Evolutionary conservation across 2,797 vertebrate species (phyloP), one percentile per base, ranked within the genome.

Genomic region (Lithobates sylvaticus): DNA sequence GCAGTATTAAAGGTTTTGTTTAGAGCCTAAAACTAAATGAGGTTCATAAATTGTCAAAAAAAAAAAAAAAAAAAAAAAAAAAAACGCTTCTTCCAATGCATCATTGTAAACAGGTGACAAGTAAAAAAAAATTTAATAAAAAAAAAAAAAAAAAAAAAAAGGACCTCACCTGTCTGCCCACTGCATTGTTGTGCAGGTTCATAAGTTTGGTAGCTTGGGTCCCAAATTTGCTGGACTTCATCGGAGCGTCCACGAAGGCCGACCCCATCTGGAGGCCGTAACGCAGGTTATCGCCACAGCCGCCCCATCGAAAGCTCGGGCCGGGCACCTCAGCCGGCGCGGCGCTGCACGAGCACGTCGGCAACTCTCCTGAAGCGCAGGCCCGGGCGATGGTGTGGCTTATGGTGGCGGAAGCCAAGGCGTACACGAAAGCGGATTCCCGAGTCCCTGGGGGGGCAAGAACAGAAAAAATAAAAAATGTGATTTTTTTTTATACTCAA

Each of bases 201-300:
- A 94, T 85, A 10, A 95, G 91, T 27, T 86, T 83, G 13, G 92
- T 90, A 0, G 90, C 92, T 15, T 86, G 91, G 0, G 89, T 68
- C 5, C 85, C 89, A 32, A 70, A 75, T 71, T 84, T 88, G 79
- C 90, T 89, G 88, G 92, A 91, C 72, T 92, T 93, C 67, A 92
- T 87, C 0, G 93, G 78, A 0, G 94, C 90, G n/a, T 95, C 94
- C 2, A 93, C 92, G 83, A 95, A 94, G n/a, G 94, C 93, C 0
- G 94, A 89, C 0, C 95, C 94, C 10, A 95, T 93, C 87, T 94
- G 94, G 76, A 96, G 93, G 15, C 95, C 95, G 2, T 94, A 94
- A 78, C 64, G 88, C 2, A 95, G 88, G 86, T 96, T 95, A 89
- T 95, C 95, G 2, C 94, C 94, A 0, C 95, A 96, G 81, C 95